These are phyloP conservation scores for Trididemnum clinides DNA, from an alignment of 23 tunicate genomes.

Conservation along the genomic window DNA sequence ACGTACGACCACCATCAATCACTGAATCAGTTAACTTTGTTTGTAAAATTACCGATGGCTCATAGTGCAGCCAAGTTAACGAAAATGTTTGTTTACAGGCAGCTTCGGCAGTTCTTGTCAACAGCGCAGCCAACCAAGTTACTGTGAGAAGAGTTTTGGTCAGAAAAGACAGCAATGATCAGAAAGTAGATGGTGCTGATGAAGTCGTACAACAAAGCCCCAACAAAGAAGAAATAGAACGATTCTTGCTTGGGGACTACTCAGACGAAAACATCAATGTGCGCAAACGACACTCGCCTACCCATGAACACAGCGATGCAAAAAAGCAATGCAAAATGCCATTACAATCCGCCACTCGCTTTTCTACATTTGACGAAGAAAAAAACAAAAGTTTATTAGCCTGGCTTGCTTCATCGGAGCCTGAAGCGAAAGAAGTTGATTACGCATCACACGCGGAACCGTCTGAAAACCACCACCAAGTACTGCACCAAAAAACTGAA, in stretches of 20 bases:
- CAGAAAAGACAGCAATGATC: background rate
- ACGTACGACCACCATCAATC: too few species aligned
- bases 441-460: background rate
- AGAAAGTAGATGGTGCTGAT: background rate
- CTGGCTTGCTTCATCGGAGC: constrained; percentile 18
- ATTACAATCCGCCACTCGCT: background rate
- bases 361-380: background rate
- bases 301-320: background rate
- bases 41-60: too few species aligned
- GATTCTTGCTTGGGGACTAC: background rate
- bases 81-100: too few species aligned
- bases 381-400: constrained; percentile 6
- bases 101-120: too few species aligned
- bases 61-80: too few species aligned
- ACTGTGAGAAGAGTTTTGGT: background rate
- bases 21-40: too few species aligned
- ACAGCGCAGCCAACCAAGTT: too few species aligned
- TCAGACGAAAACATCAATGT: background rate
- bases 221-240: background rate
- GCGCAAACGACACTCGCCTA: background rate
- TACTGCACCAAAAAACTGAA: background rate
- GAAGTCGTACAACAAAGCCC: background rate
- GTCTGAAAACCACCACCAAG: background rate
- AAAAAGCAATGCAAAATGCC: background rate
- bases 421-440: constrained; percentile 3